Evolutionary conservation across 2,888 invertebrate genomes (phyloP).

Genomic region (Erebia palarica): DNA sequence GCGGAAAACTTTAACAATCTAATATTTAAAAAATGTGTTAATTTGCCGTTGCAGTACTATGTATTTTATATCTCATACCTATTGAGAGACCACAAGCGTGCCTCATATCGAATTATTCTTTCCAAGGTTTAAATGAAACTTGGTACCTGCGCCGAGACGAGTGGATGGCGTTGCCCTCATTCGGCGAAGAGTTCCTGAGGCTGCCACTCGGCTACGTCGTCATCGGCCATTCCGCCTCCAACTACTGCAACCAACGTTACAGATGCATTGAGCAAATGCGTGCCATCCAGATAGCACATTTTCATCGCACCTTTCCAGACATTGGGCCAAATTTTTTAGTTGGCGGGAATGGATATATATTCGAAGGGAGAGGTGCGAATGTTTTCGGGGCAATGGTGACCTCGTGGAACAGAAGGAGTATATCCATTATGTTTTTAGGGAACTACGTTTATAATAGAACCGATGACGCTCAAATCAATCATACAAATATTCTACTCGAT

Average conservation of each 20-base stretch:
- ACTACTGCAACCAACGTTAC: constrained; percentile 53
- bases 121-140: constrained; percentile 62
- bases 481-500: constrained; percentile 55
- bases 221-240: constrained; percentile 62
- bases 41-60: too few relatives aligned
- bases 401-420: constrained; percentile 55
- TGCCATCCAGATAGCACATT: constrained; percentile 57
- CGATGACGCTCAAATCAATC: constrained; percentile 53
- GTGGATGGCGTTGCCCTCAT: constrained; percentile 68
- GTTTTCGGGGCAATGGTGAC: constrained; percentile 59
- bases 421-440: constrained; percentile 68
- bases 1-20: too few relatives aligned
- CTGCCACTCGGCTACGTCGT: constrained; percentile 60
- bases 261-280: constrained; percentile 57
- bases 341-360: constrained; percentile 61
- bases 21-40: too few relatives aligned
- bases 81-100: neutral
- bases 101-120: constrained; percentile 29
- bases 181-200: constrained; percentile 50
- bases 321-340: constrained; percentile 71
- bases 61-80: neutral
- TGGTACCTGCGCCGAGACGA: constrained; percentile 72
- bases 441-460: constrained; percentile 54
- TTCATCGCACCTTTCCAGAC: constrained; percentile 54
- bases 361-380: constrained; percentile 71